Base-by-base conservation (phyloP, 2,888 invertebrate genomes). In the Drosophila longiperda region DNA sequence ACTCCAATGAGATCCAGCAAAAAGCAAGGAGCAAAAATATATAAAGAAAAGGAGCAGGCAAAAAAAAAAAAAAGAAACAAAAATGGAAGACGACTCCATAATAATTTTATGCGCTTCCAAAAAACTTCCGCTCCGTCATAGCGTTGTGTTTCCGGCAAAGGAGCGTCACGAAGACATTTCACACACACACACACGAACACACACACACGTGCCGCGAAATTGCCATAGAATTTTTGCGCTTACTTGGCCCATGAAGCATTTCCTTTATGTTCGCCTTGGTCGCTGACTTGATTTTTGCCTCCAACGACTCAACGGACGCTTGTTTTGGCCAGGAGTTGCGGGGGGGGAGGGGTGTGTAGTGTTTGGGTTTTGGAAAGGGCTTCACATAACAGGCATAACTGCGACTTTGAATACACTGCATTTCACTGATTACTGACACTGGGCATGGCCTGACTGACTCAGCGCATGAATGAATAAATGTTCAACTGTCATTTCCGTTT, bases 401-500 rank as follows among this genome's bases (percentile, higher is more conserved):
- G 54, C 64, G 58, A 36, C 38, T 45, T 50, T 49, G 54, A 48
- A 38, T 40, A 53, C 45, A 54, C 53, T 61, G 67, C 32, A 42
- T 23, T 34, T 20, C 15, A 11, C 45, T 58, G 63, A 33, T 52
- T n/a, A 33, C 29, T 32, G 49, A 45, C 32, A 36, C 45, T 58
- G 59, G 59, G 63, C 65, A 62, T 70, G 73, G 66, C 42, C 50
- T 61, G 76, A 64, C 54, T 69, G 75, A 65, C 40, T 75, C 75
- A 67, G 45, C 73, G 81, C 68, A 54, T 50, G 80, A 68, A 65
- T 83, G 81, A 84, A 89, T 86, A 85, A 89, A 86, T 86, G 85
- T 89, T 86, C 85, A 86, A 89, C 88, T 86, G 85, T 86, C 90
- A 89, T 85, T 86, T 85, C 85, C 85, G 90, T 64, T 82, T 66